phyloP scores from a whole-genome alignment of 2,888 invertebrate species.

The Cheilosia soror region DNA sequence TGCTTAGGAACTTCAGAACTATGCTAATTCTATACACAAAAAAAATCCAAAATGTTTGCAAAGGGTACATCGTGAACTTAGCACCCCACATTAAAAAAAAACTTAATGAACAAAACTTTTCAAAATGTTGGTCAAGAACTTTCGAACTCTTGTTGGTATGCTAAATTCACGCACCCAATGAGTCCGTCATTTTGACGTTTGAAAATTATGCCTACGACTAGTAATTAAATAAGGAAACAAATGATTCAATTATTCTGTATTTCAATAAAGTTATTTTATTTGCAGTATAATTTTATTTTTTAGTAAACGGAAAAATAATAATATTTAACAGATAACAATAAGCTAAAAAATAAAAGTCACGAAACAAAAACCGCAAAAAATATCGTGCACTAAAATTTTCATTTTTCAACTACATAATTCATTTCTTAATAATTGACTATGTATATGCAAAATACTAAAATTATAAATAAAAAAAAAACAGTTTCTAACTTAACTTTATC shows the following conservation, averaged over 20 bases:
- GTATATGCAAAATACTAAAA: constrained; percentile 52
- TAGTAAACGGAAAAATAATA: constrained; percentile 59
- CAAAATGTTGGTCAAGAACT: too few relatives aligned
- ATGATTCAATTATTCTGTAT: constrained; percentile 9
- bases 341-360: constrained; percentile 52
- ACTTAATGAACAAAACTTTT: too few relatives aligned
- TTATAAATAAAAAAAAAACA: constrained; percentile 14
- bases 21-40: too few relatives aligned
- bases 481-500: constrained; percentile 20
- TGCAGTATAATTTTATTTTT: constrained; percentile 62
- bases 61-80: too few relatives aligned
- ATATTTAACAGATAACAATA: constrained; percentile 67
- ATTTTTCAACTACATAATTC: constrained; percentile 24
- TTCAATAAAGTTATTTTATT: constrained; percentile 69
- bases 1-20: too few relatives aligned
- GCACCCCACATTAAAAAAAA: too few relatives aligned
- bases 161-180: too few relatives aligned
- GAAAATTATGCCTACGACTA: too few relatives aligned
- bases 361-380: constrained; percentile 32
- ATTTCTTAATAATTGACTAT: constrained; percentile 74
- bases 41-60: too few relatives aligned
- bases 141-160: too few relatives aligned
- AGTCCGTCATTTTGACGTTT: too few relatives aligned
- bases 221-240: background rate
- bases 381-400: constrained; percentile 1